Evolutionary conservation across 2,113 vertebrate genomes (phyloP), one percentile per base, ranked within the genome.

Genomic region (Balaenoptera acutorostrata): DNA sequence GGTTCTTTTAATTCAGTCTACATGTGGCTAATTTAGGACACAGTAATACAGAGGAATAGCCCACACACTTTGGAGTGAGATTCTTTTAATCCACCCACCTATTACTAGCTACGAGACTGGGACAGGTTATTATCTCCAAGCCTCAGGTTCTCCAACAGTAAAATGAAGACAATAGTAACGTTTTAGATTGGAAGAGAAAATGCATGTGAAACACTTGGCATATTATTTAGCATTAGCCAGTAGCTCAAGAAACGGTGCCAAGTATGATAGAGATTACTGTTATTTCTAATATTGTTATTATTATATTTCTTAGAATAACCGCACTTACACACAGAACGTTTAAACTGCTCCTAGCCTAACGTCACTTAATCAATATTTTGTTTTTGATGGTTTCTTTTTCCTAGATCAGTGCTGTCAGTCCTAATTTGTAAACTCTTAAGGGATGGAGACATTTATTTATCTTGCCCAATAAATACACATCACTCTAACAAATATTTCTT

Each of bases 401-500:
- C 18, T 13, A 33, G 29, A 94, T 89, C 49, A 80, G 44, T 27
- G 8, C 41, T 91, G 66, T 74, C 81, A 21, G 15, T 55, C 39
- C 52, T 66, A 27, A 25, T 91, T 95, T 94, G 63, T 87, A 93
- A 64, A 84, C 27, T 78, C 20, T 80, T 95, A 18, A 57, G 55
- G 25, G 3, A 61, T 10, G 8, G 63, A 91, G n/a, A 31, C 49
- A 52, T 78, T 39, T 91, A 25, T 95, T 94, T 96, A 80, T 59
- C 29, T 94, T 97, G 29, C 41, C 88, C 36, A 88, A n/a, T 80
- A 93, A 89, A 92, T 72, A 14, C 31, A 69, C 6, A 49, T 86
- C 46, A 52, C 5, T 55, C 15, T 52, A 49, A 75, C 90, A 97
- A 93, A 81, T 66, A 96, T 90, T 93, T 91, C 86, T 94, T 96